Base-by-base conservation (phyloP, 2,888 invertebrate species). In the Tetragonula carbonaria region DNA sequence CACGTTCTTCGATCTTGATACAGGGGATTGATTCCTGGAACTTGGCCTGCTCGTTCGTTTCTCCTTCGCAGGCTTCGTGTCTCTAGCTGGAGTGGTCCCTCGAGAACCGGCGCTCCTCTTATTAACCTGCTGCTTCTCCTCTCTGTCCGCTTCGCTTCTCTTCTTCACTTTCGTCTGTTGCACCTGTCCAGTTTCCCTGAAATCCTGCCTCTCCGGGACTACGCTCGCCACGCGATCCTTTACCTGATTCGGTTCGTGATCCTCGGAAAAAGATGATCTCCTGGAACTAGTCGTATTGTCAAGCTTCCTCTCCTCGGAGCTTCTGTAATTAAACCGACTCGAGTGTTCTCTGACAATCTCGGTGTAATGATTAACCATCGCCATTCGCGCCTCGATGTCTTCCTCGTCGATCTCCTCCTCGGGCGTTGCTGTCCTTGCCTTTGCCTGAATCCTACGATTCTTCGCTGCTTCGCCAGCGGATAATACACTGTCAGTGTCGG, bases 321-420 rank as follows among this genome's bases (percentile, higher is more conserved):
- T 65, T 50, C 66, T 33, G 11, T 68, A 78, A n/a, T 65, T 82
- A n/a, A 86, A 86, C 0, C 89, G 85, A 71, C 78, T 84, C 21
- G 97, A 96, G 90, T 96, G 96, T 92, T 96, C 97, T 90, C 96
- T 96, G 2, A 98, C 97, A 86, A 98, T 96, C 92, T 97, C 97
- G 28, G 97, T 97, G 91, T 98, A 98, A 92, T 97, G 97, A 94
- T 97, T 97, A 23, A 97, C 97, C 0, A 97, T 96, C 2, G 94
- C 93, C 92, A 93, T 91, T 72, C 92, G 90, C 3, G 93, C 93
- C 74, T 93, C 93, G 51, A 92, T 81, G 79, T 91, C 91, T 33
- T 93, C 93, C 57, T 94, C 92, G 70, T 93, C 92, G 23, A 89
- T 88, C 57, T 93, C 93, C 8, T 92, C 91, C 23, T 92, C 92